Conservation (phyloP, 2,113 vertebrate species). For the Salvelinus alpinus region DNA sequence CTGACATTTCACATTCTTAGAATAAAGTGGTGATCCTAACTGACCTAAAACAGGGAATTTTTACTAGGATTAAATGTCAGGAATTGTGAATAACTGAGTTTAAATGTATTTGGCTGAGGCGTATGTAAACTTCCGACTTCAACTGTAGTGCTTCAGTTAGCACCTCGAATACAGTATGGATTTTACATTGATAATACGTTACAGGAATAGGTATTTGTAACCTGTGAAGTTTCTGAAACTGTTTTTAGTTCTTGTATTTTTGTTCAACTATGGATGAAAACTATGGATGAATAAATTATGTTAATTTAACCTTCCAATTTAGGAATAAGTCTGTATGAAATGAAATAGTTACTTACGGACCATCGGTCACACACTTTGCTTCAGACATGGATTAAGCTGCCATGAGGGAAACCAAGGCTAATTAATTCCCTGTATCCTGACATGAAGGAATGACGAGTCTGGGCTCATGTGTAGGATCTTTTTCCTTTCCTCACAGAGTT, state of each 20-base stretch:
- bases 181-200: too few species aligned
- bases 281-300: background rate
- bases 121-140: too few species aligned
- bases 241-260: background rate
- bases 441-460: conserved; percentile 1
- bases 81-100: too few species aligned
- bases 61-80: too few species aligned
- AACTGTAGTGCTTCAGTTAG: too few species aligned
- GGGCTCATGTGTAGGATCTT: background rate
- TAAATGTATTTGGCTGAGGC: too few species aligned
- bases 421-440: background rate
- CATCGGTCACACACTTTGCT: too few species aligned
- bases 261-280: background rate
- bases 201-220: background rate
- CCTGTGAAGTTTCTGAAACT: background rate
- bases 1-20: too few species aligned
- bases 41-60: too few species aligned
- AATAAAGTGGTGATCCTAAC: too few species aligned
- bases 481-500: background rate
- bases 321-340: background rate
- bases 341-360: background rate
- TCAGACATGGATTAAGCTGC: background rate
- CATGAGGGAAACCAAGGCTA: background rate
- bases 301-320: background rate
- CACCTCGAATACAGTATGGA: too few species aligned